These are phyloP conservation scores for Florisuga fusca DNA, from an alignment of 2,797 vertebrate genomes.

Conservation along the genomic window DNA sequence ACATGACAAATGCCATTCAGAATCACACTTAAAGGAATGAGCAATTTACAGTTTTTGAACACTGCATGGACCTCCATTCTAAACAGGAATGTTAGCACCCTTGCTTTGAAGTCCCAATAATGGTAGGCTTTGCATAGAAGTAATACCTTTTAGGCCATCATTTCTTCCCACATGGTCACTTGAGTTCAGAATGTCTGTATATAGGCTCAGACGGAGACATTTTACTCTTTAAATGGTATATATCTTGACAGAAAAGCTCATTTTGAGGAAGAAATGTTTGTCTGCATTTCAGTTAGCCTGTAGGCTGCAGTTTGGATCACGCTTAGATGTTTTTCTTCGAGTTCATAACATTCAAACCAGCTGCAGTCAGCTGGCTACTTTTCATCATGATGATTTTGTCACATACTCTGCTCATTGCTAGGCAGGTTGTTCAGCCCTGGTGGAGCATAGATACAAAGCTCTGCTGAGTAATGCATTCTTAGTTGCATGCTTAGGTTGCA, in stretches of 20 bases:
- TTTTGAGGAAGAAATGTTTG: background rate
- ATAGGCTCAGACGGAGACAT: background rate
- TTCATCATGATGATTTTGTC: background rate
- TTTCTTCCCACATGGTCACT: background rate
- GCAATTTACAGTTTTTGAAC: background rate
- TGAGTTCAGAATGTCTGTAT: background rate
- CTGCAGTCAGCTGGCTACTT: background rate
- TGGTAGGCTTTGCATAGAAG: background rate
- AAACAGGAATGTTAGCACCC: background rate
- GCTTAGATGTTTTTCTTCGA: background rate
- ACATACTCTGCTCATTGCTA: rapidly evolving
- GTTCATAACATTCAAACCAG: background rate
- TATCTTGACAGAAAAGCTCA: background rate
- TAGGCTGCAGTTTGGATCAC: background rate
- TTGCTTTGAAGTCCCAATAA: background rate
- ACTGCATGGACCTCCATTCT: background rate
- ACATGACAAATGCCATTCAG: background rate
- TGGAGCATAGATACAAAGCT: background rate
- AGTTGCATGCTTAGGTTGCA: background rate
- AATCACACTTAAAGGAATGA: background rate
- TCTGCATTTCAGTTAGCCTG: background rate
- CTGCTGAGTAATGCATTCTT: background rate
- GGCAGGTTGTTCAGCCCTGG: background rate
- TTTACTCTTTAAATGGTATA: rapidly evolving
- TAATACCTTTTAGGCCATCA: background rate